Evolutionary conservation across 2,888 invertebrate species (phyloP).

Genomic region (Fragum sueziense): DNA sequence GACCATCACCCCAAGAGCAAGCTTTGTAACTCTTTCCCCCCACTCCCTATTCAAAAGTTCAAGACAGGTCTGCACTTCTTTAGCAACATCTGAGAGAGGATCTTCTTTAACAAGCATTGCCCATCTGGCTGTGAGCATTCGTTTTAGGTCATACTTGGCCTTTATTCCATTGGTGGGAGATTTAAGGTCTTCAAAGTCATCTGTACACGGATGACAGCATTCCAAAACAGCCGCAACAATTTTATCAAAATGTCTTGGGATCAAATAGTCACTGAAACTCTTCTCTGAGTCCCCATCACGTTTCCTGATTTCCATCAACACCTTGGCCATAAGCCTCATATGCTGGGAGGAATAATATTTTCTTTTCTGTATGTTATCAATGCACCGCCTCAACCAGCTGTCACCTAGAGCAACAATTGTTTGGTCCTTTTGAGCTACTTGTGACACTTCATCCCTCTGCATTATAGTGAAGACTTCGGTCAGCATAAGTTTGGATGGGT

Average conservation of each 20-base stretch:
- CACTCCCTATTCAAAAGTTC: constrained; percentile 24
- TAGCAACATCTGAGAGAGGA: constrained; percentile 1
- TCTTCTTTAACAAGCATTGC: constrained; percentile 34
- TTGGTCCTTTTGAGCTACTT: constrained; percentile 41
- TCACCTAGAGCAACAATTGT: constrained; percentile 50
- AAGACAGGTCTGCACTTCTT: constrained; percentile 23
- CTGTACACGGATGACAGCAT: constrained; percentile 33
- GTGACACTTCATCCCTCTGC: constrained; percentile 35
- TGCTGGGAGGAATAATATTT: constrained; percentile 35
- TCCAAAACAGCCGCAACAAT: constrained; percentile 29
- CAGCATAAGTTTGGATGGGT: constrained; percentile 43
- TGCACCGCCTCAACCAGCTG: constrained; percentile 42
- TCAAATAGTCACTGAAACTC: constrained; percentile 34
- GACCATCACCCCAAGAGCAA: constrained; percentile 26
- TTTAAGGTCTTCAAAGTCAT: constrained; percentile 47
- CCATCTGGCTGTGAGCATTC: constrained; percentile 24
- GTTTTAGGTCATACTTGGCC: constrained; percentile 26
- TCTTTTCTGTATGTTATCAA: constrained; percentile 42
- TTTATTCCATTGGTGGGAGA: constrained; percentile 36
- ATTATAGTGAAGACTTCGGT: constrained; percentile 45
- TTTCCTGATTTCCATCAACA: constrained; percentile 16
- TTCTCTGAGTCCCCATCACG: background rate
- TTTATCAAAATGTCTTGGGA: constrained; percentile 37
- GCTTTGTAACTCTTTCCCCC: constrained; percentile 29
- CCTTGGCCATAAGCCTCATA: constrained; percentile 42